A percentile compares a stretch with the other conserved stretches of the same genome.
phyloP scores from a whole-genome alignment of 2,113 vertebrate genomes.

The Rana temporaria region DNA sequence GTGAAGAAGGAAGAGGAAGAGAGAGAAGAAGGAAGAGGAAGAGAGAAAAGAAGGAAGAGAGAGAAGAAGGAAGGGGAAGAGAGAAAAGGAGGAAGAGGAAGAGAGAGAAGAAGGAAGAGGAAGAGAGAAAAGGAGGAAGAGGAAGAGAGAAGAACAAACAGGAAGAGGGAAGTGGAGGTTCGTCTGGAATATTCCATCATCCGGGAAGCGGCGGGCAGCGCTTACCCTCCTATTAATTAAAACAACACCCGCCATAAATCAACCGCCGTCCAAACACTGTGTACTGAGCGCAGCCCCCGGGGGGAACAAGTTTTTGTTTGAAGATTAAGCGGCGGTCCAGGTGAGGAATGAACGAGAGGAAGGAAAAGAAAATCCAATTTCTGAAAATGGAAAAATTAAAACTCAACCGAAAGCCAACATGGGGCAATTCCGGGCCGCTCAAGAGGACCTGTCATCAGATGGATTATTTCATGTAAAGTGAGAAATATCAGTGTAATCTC shows the following conservation, averaged over 20 bases:
- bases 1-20: too few species aligned
- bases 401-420: background rate
- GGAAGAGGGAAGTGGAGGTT: background rate
- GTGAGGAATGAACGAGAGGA: background rate
- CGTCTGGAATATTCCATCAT: slow-evolving; percentile 10
- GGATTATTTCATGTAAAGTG: too few species aligned
- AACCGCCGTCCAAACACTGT: slow-evolving; percentile 57
- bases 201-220: background rate
- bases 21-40: too few species aligned
- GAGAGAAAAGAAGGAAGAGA: too few species aligned
- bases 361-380: slow-evolving; percentile 1
- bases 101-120: too few species aligned
- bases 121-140: too few species aligned
- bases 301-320: background rate
- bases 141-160: too few species aligned
- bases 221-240: slow-evolving; percentile 34
- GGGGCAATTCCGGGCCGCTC: background rate
- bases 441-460: too few species aligned
- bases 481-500: too few species aligned
- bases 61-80: too few species aligned
- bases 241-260: slow-evolving; percentile 26
- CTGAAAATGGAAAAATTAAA: slow-evolving; percentile 5
- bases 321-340: background rate
- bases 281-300: background rate
- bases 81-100: too few species aligned